A percentile compares a stretch with the other conserved stretches of the same genome.
These are phyloP conservation scores for Cynocephalus volans DNA, from an alignment of 2,113 vertebrate species.

Conservation along the genomic window DNA sequence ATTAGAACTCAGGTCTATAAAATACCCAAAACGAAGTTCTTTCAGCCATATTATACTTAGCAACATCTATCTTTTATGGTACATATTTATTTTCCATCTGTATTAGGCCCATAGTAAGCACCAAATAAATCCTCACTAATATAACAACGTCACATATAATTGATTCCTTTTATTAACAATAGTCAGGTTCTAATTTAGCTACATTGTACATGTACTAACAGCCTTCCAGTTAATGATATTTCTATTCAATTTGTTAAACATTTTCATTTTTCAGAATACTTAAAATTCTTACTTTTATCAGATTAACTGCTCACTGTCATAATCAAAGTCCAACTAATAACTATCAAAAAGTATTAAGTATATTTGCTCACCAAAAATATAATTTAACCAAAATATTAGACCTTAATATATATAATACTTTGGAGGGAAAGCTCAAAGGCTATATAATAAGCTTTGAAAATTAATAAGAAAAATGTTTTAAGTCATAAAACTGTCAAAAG, in stretches of 20 bases:
- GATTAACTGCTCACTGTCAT: neutral
- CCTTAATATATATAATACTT: neutral
- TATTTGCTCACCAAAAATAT: conserved; percentile 26
- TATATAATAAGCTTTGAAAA: neutral
- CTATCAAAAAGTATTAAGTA: conserved; percentile 2
- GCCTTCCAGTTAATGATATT: conserved; percentile 14
- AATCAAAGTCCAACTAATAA: conserved; percentile 15
- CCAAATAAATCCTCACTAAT: conserved; percentile 34
- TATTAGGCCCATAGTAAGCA: neutral
- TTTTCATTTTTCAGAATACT: conserved; percentile 4
- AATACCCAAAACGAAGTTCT: neutral
- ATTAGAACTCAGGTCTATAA: neutral
- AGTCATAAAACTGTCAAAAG: conserved; percentile 15
- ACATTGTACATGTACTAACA: neutral
- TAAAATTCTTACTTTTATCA: conserved; percentile 25
- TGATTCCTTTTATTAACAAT: neutral
- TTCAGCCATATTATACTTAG: neutral
- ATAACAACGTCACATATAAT: neutral
- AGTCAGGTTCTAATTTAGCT: neutral
- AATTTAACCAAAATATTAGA: conserved; percentile 2
- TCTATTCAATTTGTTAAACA: neutral
- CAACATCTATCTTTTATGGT: neutral
- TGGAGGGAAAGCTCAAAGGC: neutral
- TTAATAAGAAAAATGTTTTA: conserved; percentile 31
- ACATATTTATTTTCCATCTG: conserved; percentile 37